phyloP scores from a whole-genome alignment of 2,113 vertebrate genomes.

The Tenrec ecaudatus region DNA sequence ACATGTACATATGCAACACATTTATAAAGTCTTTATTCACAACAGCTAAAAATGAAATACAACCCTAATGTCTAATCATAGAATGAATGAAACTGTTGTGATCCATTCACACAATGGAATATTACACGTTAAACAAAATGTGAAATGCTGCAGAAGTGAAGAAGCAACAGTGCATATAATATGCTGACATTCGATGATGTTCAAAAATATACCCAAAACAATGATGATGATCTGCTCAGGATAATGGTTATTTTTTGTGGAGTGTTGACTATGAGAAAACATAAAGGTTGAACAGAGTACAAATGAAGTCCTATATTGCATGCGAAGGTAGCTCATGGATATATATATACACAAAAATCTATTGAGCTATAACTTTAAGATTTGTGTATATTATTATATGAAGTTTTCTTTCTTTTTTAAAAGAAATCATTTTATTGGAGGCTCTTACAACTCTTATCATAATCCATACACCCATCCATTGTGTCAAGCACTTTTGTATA shows the following conservation, averaged over 20 bases:
- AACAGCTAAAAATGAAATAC: not conserved
- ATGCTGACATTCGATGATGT: not conserved
- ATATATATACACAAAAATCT: not conserved
- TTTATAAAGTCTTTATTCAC: not conserved
- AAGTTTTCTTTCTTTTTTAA: too few species aligned
- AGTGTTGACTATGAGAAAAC: too few species aligned
- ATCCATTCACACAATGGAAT: not conserved
- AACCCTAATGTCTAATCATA: not conserved
- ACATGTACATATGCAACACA: not conserved
- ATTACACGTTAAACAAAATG: not conserved
- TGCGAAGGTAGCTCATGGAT: not conserved
- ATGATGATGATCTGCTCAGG: not conserved
- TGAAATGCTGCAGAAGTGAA: not conserved
- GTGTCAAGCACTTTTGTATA: too few species aligned
- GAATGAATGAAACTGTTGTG: not conserved
- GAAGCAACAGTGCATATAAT: not conserved
- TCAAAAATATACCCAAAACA: not conserved
- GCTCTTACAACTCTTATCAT: too few species aligned
- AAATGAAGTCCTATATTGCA: not conserved
- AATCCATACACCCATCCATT: too few species aligned
- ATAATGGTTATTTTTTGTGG: not conserved
- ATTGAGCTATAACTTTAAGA: not conserved
- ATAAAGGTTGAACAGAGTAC: too few species aligned
- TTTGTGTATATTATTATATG: not conserved
- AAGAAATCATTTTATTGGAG: too few species aligned